Conservation (phyloP, 2,113 vertebrate genomes). For the Jacana jacana region DNA sequence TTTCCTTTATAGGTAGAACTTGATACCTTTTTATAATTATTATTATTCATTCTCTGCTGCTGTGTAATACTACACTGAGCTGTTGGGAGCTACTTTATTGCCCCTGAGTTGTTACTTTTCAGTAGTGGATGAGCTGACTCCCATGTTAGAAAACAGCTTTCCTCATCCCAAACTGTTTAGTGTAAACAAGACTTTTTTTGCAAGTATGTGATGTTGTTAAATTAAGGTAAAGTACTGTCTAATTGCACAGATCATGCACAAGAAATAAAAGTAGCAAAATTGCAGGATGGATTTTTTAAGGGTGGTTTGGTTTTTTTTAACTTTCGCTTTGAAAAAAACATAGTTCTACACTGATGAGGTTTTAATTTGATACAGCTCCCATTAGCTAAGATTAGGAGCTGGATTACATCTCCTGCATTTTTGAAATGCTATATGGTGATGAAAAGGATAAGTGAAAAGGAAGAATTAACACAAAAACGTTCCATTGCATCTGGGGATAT, state of each 20-base stretch:
- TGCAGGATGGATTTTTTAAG: conserved; percentile 21
- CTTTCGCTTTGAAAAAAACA: conserved; percentile 30
- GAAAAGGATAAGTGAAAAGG: conserved; percentile 52
- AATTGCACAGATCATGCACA: conserved; percentile 24
- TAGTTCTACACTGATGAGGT: conserved; percentile 57
- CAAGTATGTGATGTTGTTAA: conserved; percentile 11
- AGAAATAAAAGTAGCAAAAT: conserved; percentile 30
- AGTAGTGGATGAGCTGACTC: not conserved
- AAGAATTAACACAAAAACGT: conserved; percentile 37
- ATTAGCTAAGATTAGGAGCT: conserved; percentile 56
- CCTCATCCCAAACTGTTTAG: not conserved
- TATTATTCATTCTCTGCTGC: not conserved
- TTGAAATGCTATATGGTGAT: conserved; percentile 53
- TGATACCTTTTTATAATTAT: not conserved
- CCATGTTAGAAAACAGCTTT: not conserved
- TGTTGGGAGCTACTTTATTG: not conserved
- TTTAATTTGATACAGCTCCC: conserved; percentile 63
- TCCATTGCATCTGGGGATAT: conserved; percentile 54
- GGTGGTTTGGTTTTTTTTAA: not conserved
- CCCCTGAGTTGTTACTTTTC: not conserved
- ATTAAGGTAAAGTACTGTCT: conserved; percentile 33
- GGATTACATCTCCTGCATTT: conserved; percentile 59
- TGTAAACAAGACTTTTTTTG: conserved; percentile 17
- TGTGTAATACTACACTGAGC: not conserved
- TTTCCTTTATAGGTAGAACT: not conserved